phyloP scores from a whole-genome alignment of 2,797 vertebrate species.

The Argentina silus region DNA sequence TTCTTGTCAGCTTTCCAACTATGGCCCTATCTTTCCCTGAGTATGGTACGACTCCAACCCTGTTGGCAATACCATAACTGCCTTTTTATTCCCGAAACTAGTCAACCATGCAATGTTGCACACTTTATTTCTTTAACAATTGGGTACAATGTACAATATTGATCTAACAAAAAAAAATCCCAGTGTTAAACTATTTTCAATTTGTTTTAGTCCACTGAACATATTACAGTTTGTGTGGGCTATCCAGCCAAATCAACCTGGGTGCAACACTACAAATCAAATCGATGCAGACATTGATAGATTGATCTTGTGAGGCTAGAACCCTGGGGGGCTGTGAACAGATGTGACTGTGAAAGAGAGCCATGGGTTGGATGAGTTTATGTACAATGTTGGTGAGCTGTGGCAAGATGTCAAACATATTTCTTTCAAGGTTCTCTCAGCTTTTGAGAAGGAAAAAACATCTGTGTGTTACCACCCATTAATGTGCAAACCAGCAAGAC shows the following conservation, averaged over 20 bases:
- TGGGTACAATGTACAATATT: background rate
- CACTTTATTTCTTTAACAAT: constrained; percentile 1
- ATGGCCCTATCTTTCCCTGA: background rate
- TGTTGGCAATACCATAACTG: background rate
- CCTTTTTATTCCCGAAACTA: background rate
- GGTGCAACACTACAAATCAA: background rate
- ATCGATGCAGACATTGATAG: constrained; percentile 7
- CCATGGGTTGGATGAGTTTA: background rate
- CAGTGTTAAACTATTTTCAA: constrained; percentile 3
- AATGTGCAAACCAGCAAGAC: no score
- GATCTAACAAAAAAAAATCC: background rate
- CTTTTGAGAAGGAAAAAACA: background rate
- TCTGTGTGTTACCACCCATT: background rate
- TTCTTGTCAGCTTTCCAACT: background rate
- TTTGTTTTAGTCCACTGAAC: background rate
- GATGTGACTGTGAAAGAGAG: background rate
- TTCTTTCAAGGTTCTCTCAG: background rate
- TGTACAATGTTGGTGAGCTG: background rate
- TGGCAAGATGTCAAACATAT: background rate
- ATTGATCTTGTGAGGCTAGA: constrained; percentile 4
- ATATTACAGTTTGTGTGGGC: background rate
- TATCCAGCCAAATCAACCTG: background rate
- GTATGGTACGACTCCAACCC: no score
- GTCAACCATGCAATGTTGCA: background rate
- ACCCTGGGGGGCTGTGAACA: background rate